Percentiles rank a stretch among this genome's conserved stretches.
phyloP scores from a whole-genome alignment of 2,888 invertebrate species.

The Polylopha cassiicola region DNA sequence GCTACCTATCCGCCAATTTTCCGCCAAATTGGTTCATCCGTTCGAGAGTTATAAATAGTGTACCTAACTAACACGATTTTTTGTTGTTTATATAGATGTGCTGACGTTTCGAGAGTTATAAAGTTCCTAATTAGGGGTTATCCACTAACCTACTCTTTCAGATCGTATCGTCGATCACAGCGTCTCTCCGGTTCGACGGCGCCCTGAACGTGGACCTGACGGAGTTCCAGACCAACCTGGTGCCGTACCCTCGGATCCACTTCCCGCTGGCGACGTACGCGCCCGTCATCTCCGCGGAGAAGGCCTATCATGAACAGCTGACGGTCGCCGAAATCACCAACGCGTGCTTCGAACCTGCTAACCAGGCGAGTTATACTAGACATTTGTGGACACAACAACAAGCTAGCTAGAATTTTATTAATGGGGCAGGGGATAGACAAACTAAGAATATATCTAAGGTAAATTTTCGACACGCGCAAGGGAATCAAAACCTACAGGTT shows the following conservation, averaged over 20 bases:
- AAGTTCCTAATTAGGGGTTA: no score
- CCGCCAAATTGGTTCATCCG: no score
- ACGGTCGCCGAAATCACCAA: slow-evolving; percentile 95
- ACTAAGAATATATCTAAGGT: no score
- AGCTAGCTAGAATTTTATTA: no score
- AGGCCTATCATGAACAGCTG: slow-evolving; percentile 94
- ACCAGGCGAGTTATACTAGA: slow-evolving; percentile 84
- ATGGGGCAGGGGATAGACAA: no score
- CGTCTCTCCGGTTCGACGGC: slow-evolving; percentile 93
- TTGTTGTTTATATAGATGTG: neutral
- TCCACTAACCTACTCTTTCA: no score
- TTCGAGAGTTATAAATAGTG: no score
- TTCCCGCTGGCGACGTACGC: slow-evolving; percentile 95
- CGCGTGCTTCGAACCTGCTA: slow-evolving; percentile 96
- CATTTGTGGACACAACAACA: neutral
- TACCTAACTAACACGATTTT: no score
- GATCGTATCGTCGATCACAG: slow-evolving; percentile 96
- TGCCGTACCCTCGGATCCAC: slow-evolving; percentile 96
- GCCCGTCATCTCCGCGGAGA: slow-evolving; percentile 94
- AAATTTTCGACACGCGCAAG: no score
- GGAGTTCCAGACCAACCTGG: slow-evolving; percentile 95
- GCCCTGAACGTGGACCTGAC: slow-evolving; percentile 95
- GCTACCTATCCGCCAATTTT: no score
- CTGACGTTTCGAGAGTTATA: no score
- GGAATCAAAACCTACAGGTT: no score